A percentile compares a stretch with the other conserved stretches of the same genome.
phyloP scores from a whole-genome alignment of 2,113 vertebrate species.

The Epinephelus lanceolatus region DNA sequence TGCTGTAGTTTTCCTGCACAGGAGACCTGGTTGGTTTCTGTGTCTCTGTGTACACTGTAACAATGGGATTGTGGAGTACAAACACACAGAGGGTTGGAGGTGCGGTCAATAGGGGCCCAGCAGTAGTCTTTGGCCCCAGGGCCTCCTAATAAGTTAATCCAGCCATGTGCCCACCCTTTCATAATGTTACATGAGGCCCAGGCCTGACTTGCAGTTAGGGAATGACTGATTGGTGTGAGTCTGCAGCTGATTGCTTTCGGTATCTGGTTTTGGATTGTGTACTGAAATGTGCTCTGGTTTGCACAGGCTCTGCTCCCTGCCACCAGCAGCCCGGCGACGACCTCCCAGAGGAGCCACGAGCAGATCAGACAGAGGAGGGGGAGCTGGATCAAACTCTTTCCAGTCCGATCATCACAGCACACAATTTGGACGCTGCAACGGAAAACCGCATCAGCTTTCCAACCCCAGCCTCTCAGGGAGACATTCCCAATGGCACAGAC shows the following conservation, averaged over 20 bases:
- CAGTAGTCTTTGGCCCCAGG: background rate
- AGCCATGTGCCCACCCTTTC: background rate
- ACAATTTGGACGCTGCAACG: conserved; percentile 55
- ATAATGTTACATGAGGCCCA: background rate
- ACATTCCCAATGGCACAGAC: conserved; percentile 71
- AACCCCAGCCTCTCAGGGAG: conserved; percentile 52
- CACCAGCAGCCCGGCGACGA: conserved; percentile 61
- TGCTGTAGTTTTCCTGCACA: background rate
- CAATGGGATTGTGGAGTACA: background rate
- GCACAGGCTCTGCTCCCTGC: conserved; percentile 67
- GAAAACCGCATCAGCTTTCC: conserved; percentile 70
- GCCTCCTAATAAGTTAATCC: background rate
- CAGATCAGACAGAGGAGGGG: conserved; percentile 44
- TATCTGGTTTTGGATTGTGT: conserved; percentile 22
- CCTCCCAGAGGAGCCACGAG: conserved; percentile 38
- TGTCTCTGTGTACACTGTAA: too few species aligned
- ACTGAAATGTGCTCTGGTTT: conserved; percentile 50
- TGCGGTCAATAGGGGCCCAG: background rate
- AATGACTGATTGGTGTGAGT: conserved; percentile 1
- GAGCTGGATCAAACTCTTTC: conserved; percentile 64
- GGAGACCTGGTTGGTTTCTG: background rate
- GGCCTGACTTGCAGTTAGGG: background rate
- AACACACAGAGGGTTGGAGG: background rate
- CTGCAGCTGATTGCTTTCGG: conserved; percentile 28
- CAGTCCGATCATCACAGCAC: conserved; percentile 60